Evolutionary conservation across 2,888 invertebrate species (phyloP).

Genomic region (Polylopha cassiicola): DNA sequence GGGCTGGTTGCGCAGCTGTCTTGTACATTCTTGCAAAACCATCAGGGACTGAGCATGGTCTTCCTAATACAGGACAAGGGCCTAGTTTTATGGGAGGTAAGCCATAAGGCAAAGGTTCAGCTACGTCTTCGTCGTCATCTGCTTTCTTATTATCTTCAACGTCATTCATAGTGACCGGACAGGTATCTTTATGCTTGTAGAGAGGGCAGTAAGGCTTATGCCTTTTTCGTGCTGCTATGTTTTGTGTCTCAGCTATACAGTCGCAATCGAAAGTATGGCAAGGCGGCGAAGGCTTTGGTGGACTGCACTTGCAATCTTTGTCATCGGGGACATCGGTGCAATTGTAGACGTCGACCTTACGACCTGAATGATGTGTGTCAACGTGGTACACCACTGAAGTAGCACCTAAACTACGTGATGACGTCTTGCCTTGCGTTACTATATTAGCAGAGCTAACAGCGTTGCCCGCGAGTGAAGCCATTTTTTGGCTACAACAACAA

Average conservation of each 20-base stretch:
- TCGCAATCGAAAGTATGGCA: constrained; percentile 66
- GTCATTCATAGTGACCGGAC: constrained; percentile 55
- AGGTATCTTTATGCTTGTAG: constrained; percentile 57
- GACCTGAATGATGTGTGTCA: no score
- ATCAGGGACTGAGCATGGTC: constrained; percentile 63
- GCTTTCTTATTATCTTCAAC: constrained; percentile 49
- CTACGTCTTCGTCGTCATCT: constrained; percentile 60
- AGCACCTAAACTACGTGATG: constrained; percentile 27
- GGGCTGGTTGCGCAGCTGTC: constrained; percentile 45
- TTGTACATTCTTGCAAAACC: constrained; percentile 70
- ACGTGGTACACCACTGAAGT: constrained; percentile 37
- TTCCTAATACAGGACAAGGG: constrained; percentile 67
- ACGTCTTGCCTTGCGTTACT: constrained; percentile 25
- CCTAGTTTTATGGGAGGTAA: constrained; percentile 63
- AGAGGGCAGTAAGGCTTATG: constrained; percentile 63
- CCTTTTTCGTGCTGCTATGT: constrained; percentile 47
- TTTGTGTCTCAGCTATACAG: constrained; percentile 47
- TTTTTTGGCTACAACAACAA: constrained; percentile 35
- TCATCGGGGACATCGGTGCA: constrained; percentile 47
- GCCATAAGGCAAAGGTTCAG: constrained; percentile 62
- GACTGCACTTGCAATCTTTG: constrained; percentile 62
- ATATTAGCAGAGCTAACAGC: constrained; percentile 26
- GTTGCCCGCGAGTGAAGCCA: constrained; percentile 19
- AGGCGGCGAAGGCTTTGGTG: constrained; percentile 54
- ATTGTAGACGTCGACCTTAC: constrained; percentile 37